Evolutionary conservation across 2,888 invertebrate species (phyloP).

Genomic region (Tyria jacobaeae): DNA sequence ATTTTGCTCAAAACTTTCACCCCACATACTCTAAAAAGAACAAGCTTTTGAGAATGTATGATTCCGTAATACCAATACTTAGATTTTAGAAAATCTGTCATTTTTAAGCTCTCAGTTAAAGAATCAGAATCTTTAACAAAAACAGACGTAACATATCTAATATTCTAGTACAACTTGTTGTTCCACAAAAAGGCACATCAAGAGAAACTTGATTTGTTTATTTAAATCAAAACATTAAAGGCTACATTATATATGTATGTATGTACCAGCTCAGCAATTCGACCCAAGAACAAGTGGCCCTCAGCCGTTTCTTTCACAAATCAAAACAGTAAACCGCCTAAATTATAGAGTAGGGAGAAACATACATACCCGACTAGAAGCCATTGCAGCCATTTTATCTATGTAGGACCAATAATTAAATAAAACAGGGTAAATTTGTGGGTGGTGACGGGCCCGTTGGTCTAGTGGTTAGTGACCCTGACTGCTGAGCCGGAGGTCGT

Average conservation of each 20-base stretch:
- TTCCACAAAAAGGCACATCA: not conserved
- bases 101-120: no score
- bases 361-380: not conserved
- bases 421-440: not conserved
- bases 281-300: constrained; percentile 8
- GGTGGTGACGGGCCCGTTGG: no score
- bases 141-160: not conserved
- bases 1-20: no score
- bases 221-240: constrained; percentile 23
- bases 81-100: no score
- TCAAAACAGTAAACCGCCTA: constrained; percentile 41
- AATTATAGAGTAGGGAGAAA: constrained; percentile 44
- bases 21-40: no score
- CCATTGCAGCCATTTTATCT: not conserved
- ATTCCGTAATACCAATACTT: no score
- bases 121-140: not conserved
- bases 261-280: constrained; percentile 33
- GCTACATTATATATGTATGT: constrained; percentile 34
- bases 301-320: constrained; percentile 28
- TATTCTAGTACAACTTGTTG: not conserved
- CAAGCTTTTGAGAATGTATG: no score
- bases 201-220: constrained; percentile 8
- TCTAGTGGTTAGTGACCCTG: no score
- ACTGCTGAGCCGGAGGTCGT: no score
- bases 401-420: not conserved